Evolutionary conservation across 2,888 invertebrate species (phyloP).

Genomic region (Pseudococcus longispinus): DNA sequence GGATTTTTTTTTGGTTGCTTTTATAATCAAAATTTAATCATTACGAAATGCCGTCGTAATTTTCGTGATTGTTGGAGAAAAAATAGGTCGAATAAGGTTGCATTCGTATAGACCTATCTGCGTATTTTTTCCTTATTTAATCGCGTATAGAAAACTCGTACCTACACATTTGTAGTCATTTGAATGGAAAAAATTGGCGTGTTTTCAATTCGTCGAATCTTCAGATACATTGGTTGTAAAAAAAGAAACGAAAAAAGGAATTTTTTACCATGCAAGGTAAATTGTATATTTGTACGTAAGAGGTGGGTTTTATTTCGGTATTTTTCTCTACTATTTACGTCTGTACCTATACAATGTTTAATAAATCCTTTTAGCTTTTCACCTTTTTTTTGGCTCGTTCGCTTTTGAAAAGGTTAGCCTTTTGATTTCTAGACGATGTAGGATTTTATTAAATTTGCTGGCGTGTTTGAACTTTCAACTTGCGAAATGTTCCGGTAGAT

Average conservation of each 20-base stretch:
- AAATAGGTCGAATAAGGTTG: no score
- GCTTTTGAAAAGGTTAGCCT: background rate
- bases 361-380: slow-evolving; percentile 34
- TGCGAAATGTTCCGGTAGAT: background rate
- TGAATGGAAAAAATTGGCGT: background rate
- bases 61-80: background rate
- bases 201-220: background rate
- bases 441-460: slow-evolving; percentile 7
- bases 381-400: background rate
- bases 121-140: background rate
- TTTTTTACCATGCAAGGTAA: background rate
- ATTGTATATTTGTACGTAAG: slow-evolving; percentile 10
- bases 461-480: background rate
- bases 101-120: no score
- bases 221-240: background rate
- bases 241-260: background rate
- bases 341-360: background rate
- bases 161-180: background rate
- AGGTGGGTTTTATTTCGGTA: background rate
- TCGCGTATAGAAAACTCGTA: background rate
- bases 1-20: background rate
- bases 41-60: background rate
- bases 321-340: background rate
- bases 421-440: background rate
- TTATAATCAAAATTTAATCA: background rate